Conservation (phyloP, 1,140 invertebrate species). For the Meloidogyne floridensis region DNA sequence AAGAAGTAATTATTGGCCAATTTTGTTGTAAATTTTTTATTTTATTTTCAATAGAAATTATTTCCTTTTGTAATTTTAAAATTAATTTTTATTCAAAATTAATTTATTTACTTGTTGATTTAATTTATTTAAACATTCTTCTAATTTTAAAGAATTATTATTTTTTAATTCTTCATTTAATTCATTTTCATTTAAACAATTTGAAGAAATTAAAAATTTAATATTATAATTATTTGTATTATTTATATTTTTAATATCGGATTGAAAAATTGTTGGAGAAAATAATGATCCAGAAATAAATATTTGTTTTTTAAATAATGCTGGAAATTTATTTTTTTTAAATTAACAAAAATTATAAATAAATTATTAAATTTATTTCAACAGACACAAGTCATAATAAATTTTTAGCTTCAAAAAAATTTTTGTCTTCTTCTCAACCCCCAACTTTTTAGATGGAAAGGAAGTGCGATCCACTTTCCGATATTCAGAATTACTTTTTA, state of each 20-base stretch:
- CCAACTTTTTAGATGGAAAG: too few species aligned
- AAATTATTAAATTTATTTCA: too few species aligned
- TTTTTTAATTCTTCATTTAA: background rate
- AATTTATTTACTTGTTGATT: background rate
- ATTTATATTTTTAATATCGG: background rate
- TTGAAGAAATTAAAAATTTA: background rate
- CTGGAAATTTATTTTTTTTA: background rate
- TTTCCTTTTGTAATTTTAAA: background rate
- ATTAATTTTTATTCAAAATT: background rate
- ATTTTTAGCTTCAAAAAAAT: too few species aligned
- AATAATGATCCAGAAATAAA: conserved; percentile 27
- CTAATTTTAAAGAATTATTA: conserved; percentile 1
- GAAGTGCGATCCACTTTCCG: too few species aligned
- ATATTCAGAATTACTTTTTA: too few species aligned
- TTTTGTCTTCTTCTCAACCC: too few species aligned
- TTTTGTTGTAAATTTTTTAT: background rate
- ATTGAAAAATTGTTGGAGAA: conserved; percentile 19
- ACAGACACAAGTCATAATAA: too few species aligned
- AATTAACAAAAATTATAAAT: too few species aligned
- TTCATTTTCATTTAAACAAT: background rate
- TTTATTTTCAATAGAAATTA: conserved; percentile 8
- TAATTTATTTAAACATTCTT: background rate
- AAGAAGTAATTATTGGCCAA: conserved; percentile 19
- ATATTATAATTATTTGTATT: background rate
- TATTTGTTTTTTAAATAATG: conserved; percentile 27